These are phyloP conservation scores for Ochropleura leucogaster DNA, from an alignment of 2,888 invertebrate species.

Conservation along the genomic window DNA sequence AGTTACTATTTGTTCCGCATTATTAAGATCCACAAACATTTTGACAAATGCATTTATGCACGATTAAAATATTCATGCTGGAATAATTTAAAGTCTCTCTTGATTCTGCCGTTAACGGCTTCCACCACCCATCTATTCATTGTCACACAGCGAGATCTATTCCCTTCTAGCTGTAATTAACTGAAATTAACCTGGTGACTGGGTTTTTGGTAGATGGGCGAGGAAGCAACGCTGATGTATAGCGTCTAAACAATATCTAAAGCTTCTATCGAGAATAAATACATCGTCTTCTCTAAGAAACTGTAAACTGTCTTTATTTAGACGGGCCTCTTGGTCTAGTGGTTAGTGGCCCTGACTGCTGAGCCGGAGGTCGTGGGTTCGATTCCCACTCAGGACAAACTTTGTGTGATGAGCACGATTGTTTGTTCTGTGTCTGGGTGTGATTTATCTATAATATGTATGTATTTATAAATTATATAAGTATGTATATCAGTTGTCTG, in stretches of 20 bases:
- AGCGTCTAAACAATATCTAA: conserved; percentile 25
- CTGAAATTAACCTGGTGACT: conserved; percentile 21
- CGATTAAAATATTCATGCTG: conserved; percentile 35
- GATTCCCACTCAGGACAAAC: too few species aligned
- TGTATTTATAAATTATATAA: too few species aligned
- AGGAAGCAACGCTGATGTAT: conserved; percentile 28
- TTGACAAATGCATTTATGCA: conserved; percentile 34
- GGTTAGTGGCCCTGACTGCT: too few species aligned
- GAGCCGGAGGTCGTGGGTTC: too few species aligned
- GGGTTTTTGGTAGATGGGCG: conserved; percentile 32
- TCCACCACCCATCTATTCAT: conserved; percentile 35
- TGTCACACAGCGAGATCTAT: conserved; percentile 21
- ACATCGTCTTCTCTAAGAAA: conserved; percentile 28
- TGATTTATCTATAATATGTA: too few species aligned
- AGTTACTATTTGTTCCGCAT: conserved; percentile 31
- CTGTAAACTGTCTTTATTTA: conserved; percentile 9
- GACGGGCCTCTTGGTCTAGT: too few species aligned
- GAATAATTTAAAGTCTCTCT: conserved; percentile 37
- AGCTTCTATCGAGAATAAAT: not conserved
- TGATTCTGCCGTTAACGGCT: conserved; percentile 32
- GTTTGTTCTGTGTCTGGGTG: too few species aligned
- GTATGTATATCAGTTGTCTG: too few species aligned
- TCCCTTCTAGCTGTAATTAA: conserved; percentile 14
- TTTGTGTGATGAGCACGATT: too few species aligned
- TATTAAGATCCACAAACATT: conserved; percentile 28